Evolutionary conservation across 1,140 invertebrate genomes (phyloP), one percentile per base, ranked within the genome.

Genomic region (Caenorhabditis inopinata): DNA sequence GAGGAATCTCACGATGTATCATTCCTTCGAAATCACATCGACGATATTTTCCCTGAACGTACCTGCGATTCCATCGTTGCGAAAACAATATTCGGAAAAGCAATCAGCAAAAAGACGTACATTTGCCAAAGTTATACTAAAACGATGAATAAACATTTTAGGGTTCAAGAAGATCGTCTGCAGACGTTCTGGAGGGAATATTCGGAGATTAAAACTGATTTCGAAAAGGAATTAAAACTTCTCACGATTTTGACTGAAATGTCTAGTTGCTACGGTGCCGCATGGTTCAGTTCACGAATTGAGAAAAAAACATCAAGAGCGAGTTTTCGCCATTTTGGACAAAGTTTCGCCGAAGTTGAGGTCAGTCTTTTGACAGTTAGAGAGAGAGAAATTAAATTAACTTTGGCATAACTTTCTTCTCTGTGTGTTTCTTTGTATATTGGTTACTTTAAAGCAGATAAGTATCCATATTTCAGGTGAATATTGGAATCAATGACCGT

Each of bases 401-500:
- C n/a, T n/a, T n/a, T n/a, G n/a, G n/a, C n/a, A n/a, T n/a, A n/a
- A n/a, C n/a, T n/a, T n/a, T n/a, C n/a, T n/a, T n/a, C n/a, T n/a
- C n/a, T n/a, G n/a, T n/a, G n/a, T n/a, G n/a, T n/a, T n/a, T n/a
- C n/a, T n/a, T n/a, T n/a, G n/a, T n/a, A n/a, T n/a, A n/a, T n/a
- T n/a, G n/a, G n/a, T n/a, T n/a, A n/a, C n/a, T n/a, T 42, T 42
- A 42, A 42, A 42, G 38, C 38, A 42, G 6, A 42, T 7, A 42
- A 42, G 5, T 42, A 7, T 42, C 38, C 38, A 7, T 42, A 42
- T 42, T 42, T 42, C 38, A 42, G 38, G 58, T 68, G 2, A 68
- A 38, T 18, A 21, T 68, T 68, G 58, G 58, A 68, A 68, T 68
- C 58, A 68, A 68, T 18, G 58, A 68, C n/a, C 29, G 58, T 18